phyloP scores from a whole-genome alignment of 2,797 vertebrate species.

The Falco peregrinus region DNA sequence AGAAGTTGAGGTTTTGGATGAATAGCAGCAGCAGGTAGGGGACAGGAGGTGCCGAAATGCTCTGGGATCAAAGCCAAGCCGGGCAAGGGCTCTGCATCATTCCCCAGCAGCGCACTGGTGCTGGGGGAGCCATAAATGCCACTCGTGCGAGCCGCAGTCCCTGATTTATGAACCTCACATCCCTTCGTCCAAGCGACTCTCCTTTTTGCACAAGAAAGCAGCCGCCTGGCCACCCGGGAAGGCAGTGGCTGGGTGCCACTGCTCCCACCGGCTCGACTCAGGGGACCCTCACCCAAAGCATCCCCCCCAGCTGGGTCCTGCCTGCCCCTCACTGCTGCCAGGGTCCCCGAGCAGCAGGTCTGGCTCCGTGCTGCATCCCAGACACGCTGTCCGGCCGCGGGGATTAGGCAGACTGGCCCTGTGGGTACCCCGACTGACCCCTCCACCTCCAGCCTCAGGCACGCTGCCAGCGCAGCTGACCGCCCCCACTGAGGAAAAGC shows the following conservation, averaged over 20 bases:
- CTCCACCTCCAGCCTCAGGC: not conserved
- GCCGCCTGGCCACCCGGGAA: not conserved
- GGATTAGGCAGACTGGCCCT: not conserved
- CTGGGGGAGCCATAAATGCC: not conserved
- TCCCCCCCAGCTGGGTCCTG: not conserved
- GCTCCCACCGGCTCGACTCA: fast-evolving
- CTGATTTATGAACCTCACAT: not conserved
- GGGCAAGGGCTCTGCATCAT: not conserved
- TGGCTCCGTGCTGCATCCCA: fast-evolving
- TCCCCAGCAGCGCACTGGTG: not conserved
- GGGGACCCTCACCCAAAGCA: not conserved
- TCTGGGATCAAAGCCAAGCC: not conserved
- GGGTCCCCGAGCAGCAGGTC: not conserved
- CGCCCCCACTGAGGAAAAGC: fast-evolving
- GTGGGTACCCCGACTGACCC: not conserved
- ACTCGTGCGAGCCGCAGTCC: not conserved
- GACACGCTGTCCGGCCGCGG: fast-evolving
- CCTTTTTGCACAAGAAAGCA: not conserved
- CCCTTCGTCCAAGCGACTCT: fast-evolving
- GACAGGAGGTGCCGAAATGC: not conserved
- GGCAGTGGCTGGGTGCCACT: not conserved
- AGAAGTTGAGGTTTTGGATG: not conserved
- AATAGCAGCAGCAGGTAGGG: not conserved
- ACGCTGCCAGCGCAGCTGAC: not conserved
- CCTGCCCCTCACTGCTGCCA: not conserved